Evolutionary conservation across 2,888 invertebrate species (phyloP).

Genomic region (Platycheirus albimanus): DNA sequence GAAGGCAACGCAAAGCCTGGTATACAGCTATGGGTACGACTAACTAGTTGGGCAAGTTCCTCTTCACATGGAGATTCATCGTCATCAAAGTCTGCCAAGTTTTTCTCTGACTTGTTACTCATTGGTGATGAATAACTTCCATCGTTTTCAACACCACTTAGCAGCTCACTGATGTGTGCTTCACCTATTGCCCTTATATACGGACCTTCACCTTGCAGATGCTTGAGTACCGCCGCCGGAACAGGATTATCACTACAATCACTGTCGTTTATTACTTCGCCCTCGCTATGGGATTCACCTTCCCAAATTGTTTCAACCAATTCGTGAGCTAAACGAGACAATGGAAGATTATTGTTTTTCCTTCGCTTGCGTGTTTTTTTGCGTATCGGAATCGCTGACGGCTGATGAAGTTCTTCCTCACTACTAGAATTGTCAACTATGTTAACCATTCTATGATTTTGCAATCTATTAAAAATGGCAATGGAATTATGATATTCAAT

Average conservation of each 20-base stretch:
- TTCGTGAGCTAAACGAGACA: slow-evolving; percentile 82
- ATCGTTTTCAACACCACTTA: slow-evolving; percentile 87
- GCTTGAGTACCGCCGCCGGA: slow-evolving; percentile 81
- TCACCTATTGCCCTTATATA: slow-evolving; percentile 83
- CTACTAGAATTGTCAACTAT: slow-evolving; percentile 82
- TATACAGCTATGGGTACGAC: slow-evolving; percentile 84
- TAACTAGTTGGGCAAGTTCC: slow-evolving; percentile 90
- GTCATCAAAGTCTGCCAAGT: slow-evolving; percentile 97
- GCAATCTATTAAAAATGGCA: slow-evolving; percentile 76
- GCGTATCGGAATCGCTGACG: slow-evolving; percentile 79
- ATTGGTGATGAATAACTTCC: slow-evolving; percentile 97
- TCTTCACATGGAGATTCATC: slow-evolving; percentile 95
- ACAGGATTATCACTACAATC: slow-evolving; percentile 81
- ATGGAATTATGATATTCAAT: too few species aligned
- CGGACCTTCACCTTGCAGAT: slow-evolving; percentile 83
- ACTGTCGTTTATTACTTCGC: slow-evolving; percentile 81
- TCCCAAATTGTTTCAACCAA: slow-evolving; percentile 86
- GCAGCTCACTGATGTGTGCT: slow-evolving; percentile 81
- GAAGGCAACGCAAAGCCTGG: slow-evolving; percentile 68
- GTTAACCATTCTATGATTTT: slow-evolving; percentile 81
- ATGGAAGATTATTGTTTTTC: slow-evolving; percentile 79
- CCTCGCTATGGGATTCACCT: slow-evolving; percentile 84
- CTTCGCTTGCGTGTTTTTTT: slow-evolving; percentile 81
- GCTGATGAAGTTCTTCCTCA: slow-evolving; percentile 80
- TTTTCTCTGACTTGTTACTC: slow-evolving; percentile 96